A percentile compares a stretch with the other conserved stretches of the same genome.
phyloP scores from a whole-genome alignment of 1,140 invertebrate species.

The Chelonus insularis region DNA sequence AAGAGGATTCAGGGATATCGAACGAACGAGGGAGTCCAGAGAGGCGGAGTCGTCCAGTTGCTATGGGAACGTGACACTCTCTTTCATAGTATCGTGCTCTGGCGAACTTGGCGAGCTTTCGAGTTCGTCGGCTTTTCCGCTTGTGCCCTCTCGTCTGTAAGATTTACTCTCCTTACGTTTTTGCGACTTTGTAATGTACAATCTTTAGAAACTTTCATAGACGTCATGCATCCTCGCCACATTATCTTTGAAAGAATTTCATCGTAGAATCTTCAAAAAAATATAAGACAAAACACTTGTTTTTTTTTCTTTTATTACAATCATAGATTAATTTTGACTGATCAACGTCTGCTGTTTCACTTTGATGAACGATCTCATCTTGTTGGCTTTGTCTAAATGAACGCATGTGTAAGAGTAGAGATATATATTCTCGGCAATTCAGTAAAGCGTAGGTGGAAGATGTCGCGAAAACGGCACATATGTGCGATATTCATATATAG shows the following conservation, averaged over 20 bases:
- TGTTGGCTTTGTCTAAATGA: too few relatives aligned
- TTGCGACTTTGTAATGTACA: conserved; percentile 4
- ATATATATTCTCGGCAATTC: background rate
- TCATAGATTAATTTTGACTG: too few relatives aligned
- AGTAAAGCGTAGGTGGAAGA: background rate
- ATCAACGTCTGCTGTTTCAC: too few relatives aligned
- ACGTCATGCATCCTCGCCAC: background rate
- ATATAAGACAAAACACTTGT: background rate
- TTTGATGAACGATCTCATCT: too few relatives aligned
- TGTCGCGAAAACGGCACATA: background rate
- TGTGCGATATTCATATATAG: conserved; percentile 4
- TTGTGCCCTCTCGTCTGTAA: background rate
- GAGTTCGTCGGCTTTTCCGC: conserved; percentile 6
- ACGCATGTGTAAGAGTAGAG: too few relatives aligned
- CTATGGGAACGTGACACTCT: conserved; percentile 30
- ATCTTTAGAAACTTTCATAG: conserved; percentile 8
- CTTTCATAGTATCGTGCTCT: conserved; percentile 13
- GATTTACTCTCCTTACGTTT: conserved; percentile 7
- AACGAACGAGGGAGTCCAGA: conserved; percentile 23
- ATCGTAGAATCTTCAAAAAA: background rate
- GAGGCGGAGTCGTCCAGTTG: conserved; percentile 27
- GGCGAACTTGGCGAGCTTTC: conserved; percentile 11
- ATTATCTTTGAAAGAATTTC: too few relatives aligned
- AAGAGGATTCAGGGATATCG: conserved; percentile 9
- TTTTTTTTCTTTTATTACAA: too few relatives aligned